Evolutionary conservation across 2,888 invertebrate species (phyloP).

Genomic region (Polymixis flavicincta): DNA sequence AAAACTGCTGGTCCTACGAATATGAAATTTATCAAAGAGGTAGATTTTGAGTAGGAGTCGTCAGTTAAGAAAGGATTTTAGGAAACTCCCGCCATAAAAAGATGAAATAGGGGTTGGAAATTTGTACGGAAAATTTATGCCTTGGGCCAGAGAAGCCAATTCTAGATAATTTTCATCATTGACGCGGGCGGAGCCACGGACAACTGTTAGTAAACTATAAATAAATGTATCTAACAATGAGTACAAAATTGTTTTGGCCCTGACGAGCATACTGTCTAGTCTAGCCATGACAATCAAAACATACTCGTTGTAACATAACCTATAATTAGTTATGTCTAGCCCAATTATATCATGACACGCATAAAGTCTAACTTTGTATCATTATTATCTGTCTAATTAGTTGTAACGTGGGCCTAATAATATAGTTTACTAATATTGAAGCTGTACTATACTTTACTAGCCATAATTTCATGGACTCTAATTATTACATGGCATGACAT

Average conservation of each 20-base stretch:
- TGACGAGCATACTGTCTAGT: too few relatives aligned
- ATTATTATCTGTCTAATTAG: constrained; percentile 17
- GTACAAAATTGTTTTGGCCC: not conserved
- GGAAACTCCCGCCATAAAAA: too few relatives aligned
- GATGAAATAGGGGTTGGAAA: too few relatives aligned
- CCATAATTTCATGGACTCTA: not conserved
- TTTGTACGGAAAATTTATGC: too few relatives aligned
- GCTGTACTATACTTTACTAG: not conserved
- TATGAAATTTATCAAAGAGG: too few relatives aligned
- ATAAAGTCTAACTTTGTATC: not conserved
- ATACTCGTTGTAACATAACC: not conserved
- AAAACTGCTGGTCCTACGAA: too few relatives aligned
- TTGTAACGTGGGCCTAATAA: constrained; percentile 13
- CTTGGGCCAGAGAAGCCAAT: too few relatives aligned
- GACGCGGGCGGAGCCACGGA: too few relatives aligned
- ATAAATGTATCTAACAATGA: not conserved
- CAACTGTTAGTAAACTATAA: not conserved
- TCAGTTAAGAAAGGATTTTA: too few relatives aligned
- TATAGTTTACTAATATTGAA: not conserved
- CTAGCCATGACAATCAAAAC: not conserved
- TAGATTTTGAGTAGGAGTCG: too few relatives aligned
- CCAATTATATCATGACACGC: not conserved
- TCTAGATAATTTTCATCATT: too few relatives aligned
- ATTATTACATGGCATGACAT: constrained; percentile 1
- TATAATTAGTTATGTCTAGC: not conserved